Evolutionary conservation across 2,113 vertebrate genomes (phyloP).

Genomic region (Salminus brasiliensis): DNA sequence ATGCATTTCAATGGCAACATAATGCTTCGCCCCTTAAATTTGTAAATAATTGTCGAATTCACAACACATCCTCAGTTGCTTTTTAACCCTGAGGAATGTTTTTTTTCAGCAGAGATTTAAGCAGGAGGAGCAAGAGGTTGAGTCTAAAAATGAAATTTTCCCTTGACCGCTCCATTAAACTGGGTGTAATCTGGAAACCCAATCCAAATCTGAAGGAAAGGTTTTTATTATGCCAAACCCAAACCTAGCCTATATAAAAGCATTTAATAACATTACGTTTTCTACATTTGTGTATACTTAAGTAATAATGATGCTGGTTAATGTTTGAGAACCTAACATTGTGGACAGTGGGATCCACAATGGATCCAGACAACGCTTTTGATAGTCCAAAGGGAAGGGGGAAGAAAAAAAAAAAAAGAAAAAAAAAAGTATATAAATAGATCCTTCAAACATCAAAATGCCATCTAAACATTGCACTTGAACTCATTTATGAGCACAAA

Average conservation of each 20-base stretch:
- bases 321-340: neutral
- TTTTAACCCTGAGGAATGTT: neutral
- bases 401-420: neutral
- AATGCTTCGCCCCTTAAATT: neutral
- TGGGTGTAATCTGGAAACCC: neutral
- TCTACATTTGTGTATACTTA: slow-evolving; percentile 4
- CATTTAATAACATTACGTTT: neutral
- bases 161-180: neutral
- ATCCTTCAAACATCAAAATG: slow-evolving; percentile 15
- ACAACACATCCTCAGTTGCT: neutral
- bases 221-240: slow-evolving; percentile 8
- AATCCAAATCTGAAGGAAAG: neutral
- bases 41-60: neutral
- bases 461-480: slow-evolving; percentile 16
- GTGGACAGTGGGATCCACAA: neutral
- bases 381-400: neutral
- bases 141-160: neutral
- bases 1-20: slow-evolving; percentile 22
- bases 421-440: slow-evolving; percentile 5
- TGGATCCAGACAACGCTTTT: neutral
- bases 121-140: neutral
- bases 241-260: slow-evolving; percentile 10
- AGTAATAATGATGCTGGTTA: slow-evolving; percentile 19
- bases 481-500: slow-evolving; percentile 36
- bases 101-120: neutral